Base-by-base conservation (phyloP, 2,888 invertebrate species). In the Harpalus rufipes region DNA sequence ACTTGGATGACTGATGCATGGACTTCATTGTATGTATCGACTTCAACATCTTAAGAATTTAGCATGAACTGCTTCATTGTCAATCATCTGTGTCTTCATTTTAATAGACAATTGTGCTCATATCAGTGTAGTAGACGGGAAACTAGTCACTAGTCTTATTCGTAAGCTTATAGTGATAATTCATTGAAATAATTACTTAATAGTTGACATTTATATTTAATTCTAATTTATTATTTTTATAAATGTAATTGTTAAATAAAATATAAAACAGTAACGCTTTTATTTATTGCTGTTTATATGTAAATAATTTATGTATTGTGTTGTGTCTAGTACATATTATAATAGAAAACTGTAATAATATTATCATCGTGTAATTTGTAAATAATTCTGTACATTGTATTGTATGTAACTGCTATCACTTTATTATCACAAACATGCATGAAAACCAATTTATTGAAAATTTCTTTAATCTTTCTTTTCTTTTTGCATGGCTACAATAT, bases 1-100 rank as follows among this genome's bases (percentile, higher is more conserved):
- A 85, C 18, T 16, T 80, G 18, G 79, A 85, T 82, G 85, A 65
- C 72, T 86, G 86, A 82, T 79, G 41, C 44, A 81, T 65, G 56
- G 80, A 80, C 44, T 51, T 51, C 44, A 51, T 51, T 51, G 44
- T 51, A 51, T 51, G 44, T 51, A 12, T 51, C 44, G 44, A 74
- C 68, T 39, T 68, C 25, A 68, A 32, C 32, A 68, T 68, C 63
- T 18, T 63, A 63, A 63, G 63, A 18, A 51, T 41, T 74, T 18
- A 74, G 72, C 72, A 74, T 74, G 72, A 14, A 18, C 16, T 44
- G 72, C 72, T 74, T 74, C 44, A 14, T 74, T 68, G 68, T 68
- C 14, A 68, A 74, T 78, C 78, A 78, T 78, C 59, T 78, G 78
- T 78, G 59, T 58, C 56, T 76, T 58, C 58, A 58, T 78, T 58